phyloP scores from a whole-genome alignment of 2,888 invertebrate genomes.

The Ptychoptera albimana region DNA sequence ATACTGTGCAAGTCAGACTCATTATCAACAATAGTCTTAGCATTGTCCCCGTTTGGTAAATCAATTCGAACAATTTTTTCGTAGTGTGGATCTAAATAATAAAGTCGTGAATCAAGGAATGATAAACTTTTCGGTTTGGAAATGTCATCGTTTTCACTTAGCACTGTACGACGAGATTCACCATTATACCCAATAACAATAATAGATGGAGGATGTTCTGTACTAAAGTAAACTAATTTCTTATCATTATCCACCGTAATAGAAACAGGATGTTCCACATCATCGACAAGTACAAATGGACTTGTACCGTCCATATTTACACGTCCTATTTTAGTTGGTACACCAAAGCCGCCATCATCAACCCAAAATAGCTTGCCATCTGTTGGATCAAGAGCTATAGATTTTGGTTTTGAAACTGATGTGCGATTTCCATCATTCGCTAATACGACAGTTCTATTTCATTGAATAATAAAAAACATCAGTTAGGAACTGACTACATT shows the following conservation, averaged over 20 bases:
- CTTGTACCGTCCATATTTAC: conserved; percentile 89
- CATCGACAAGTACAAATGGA: conserved; percentile 52
- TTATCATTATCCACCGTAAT: conserved; percentile 71
- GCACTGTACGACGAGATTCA: conserved; percentile 45
- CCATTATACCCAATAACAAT: conserved; percentile 59
- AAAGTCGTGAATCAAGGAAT: conserved; percentile 65
- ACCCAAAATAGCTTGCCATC: conserved; percentile 93
- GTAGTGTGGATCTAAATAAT: conserved; percentile 74
- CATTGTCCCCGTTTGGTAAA: conserved; percentile 61
- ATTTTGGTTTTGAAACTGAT: conserved; percentile 76
- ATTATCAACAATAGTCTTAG: conserved; percentile 61
- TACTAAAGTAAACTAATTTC: conserved; percentile 78
- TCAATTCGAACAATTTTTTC: conserved; percentile 80
- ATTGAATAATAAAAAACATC: too few species aligned
- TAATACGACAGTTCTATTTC: conserved; percentile 54
- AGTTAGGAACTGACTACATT: too few species aligned
- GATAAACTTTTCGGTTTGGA: conserved; percentile 66
- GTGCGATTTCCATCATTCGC: conserved; percentile 75
- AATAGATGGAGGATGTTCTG: conserved; percentile 55
- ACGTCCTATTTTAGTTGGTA: conserved; percentile 74
- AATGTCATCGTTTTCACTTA: conserved; percentile 54
- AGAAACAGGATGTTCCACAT: conserved; percentile 61
- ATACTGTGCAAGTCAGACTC: conserved; percentile 77
- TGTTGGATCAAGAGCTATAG: conserved; percentile 80
- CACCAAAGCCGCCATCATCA: conserved; percentile 83